phyloP scores from a whole-genome alignment of 2,113 vertebrate genomes.

The Greenwoodochromis staneri region DNA sequence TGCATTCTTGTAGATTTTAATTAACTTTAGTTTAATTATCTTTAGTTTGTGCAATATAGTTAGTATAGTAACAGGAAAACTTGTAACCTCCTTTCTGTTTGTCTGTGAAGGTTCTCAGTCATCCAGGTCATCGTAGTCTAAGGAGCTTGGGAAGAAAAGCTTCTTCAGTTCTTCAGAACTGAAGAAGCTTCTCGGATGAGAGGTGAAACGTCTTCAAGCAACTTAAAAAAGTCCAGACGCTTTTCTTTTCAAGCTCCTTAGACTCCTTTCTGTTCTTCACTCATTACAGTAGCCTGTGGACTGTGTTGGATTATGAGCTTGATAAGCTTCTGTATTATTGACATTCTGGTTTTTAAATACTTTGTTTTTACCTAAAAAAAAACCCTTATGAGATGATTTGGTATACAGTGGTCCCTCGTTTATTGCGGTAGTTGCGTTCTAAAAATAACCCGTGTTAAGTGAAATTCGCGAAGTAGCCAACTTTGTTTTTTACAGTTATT shows the following conservation, averaged over 20 bases:
- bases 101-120: neutral
- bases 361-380: neutral
- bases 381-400: fast-evolving
- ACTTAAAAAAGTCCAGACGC: neutral
- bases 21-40: neutral
- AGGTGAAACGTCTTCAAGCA: neutral
- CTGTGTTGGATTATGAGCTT: neutral
- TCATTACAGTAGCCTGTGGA: neutral
- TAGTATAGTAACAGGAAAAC: neutral
- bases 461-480: neutral
- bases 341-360: neutral
- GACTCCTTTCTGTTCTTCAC: neutral
- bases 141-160: neutral
- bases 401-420: neutral
- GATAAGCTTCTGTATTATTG: neutral
- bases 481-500: neutral
- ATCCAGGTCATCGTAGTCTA: neutral
- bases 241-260: neutral
- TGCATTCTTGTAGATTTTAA: neutral
- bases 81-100: neutral
- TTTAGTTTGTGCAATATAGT: neutral
- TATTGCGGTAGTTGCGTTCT: neutral
- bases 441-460: neutral
- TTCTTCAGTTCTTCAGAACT: too few relatives aligned
- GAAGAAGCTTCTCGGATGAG: neutral